Evolutionary conservation across 2,888 invertebrate genomes (phyloP).

Genomic region (Scaptomyza polygonia): DNA sequence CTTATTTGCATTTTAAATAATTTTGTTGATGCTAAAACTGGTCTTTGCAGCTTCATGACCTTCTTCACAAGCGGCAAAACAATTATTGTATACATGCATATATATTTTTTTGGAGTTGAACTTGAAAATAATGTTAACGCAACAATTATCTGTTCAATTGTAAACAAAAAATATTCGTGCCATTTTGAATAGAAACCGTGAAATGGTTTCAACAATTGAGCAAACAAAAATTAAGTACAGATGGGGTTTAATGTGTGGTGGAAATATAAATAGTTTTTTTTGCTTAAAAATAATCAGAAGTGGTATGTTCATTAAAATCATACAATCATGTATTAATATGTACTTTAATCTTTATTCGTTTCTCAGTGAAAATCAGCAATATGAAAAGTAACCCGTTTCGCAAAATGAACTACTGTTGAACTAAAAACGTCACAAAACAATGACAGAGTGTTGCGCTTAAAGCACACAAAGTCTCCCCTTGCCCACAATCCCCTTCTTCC

Average conservation of each 20-base stretch:
- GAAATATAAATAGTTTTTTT: too few relatives aligned
- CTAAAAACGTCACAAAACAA: conserved; percentile 33
- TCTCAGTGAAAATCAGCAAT: too few relatives aligned
- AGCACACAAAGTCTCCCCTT: background rate
- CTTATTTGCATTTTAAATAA: conserved; percentile 22
- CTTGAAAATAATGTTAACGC: background rate
- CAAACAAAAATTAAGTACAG: background rate
- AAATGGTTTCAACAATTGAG: background rate
- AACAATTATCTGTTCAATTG: background rate
- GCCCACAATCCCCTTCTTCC: background rate
- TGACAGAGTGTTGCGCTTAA: conserved; percentile 33
- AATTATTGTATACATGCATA: too few relatives aligned
- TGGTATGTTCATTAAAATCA: background rate
- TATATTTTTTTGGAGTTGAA: conserved; percentile 3
- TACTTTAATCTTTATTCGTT: background rate
- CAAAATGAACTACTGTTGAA: conserved; percentile 32
- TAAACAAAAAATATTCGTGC: background rate
- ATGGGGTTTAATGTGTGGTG: too few relatives aligned
- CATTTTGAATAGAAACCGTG: background rate
- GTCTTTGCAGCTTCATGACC: conserved; percentile 57
- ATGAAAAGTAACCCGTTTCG: conserved; percentile 39
- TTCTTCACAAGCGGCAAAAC: conserved; percentile 67
- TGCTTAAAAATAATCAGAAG: too few relatives aligned
- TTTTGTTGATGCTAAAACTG: conserved; percentile 31
- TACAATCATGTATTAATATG: conserved; percentile 3